phyloP scores from a whole-genome alignment of 2,113 vertebrate species.

The Lophura nycthemera region DNA sequence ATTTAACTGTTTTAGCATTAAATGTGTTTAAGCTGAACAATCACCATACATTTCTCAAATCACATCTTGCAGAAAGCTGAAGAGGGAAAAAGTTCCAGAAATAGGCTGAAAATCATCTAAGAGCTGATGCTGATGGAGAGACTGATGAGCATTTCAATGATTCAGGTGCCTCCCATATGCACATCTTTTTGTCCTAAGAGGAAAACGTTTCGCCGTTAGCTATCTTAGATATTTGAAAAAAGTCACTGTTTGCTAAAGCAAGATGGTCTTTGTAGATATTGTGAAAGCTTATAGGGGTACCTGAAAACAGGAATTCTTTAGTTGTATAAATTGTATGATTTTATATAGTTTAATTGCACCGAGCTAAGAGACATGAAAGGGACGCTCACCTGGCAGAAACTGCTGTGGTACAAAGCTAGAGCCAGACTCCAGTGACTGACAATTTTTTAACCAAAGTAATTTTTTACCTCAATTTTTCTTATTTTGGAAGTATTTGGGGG shows the following conservation, averaged over 20 bases:
- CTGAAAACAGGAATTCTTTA: not conserved
- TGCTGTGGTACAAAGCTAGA: not conserved
- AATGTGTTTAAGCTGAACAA: not conserved
- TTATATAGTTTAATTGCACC: not conserved
- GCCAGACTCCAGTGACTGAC: not conserved
- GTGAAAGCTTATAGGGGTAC: not conserved
- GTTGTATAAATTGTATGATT: not conserved
- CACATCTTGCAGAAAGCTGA: not conserved
- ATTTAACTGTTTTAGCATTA: not conserved
- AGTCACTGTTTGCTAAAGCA: not conserved
- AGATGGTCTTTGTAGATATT: not conserved
- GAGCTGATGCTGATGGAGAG: not conserved
- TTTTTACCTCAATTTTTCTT: not conserved
- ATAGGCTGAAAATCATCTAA: not conserved
- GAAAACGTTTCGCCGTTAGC: not conserved
- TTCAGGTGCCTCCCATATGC: not conserved
- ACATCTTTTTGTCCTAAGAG: not conserved
- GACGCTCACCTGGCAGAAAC: not conserved
- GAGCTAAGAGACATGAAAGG: not conserved
- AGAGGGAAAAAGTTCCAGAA: slow-evolving; percentile 9
- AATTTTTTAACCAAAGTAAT: not conserved
- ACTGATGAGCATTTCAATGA: not conserved
- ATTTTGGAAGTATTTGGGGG: not conserved
- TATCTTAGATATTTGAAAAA: not conserved
- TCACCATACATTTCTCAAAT: not conserved